Evolutionary conservation across 2,113 vertebrate genomes (phyloP), one percentile per base, ranked within the genome.

Genomic region (Mormoops blainvillei): DNA sequence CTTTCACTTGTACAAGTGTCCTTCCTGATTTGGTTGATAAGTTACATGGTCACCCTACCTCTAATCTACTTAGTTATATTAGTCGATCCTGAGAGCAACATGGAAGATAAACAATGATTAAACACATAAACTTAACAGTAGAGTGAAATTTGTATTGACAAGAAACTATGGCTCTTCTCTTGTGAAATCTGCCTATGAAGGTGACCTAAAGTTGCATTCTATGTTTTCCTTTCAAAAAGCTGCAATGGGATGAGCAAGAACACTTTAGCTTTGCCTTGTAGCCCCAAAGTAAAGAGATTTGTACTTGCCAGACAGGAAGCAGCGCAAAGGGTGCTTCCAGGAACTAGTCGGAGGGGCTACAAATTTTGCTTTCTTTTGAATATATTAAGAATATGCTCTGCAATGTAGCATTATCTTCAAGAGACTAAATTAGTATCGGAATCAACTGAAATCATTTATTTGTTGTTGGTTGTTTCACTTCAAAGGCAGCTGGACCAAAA

Each of bases 401-500:
- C 48, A 77, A 74, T 50, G 45, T 71, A 54, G 12, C 74, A 18
- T 74, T 83, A 87, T 68, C 50, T 52, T 80, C 65, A 87, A 87
- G 70, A 93, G 11, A 87, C 1, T 48, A 15, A 90, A 68, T 56
- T 38, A 76, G 19, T 89, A 92, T 83, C 41, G 61, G n/a, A 83
- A 91, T 67, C 58, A 88, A 91, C 36, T 88, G 33, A 81, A 93
- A 81, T n/a, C 26, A 85, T 36, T 4, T 87, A 52, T 58, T 85
- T 85, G n/a, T 74, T 90, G 18, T 58, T 54, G 74, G 26, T 4
- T 87, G 24, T 63, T 87, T 92, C n/a, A n/a, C 43, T 86, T 92
- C n/a, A 45, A 89, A 89, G n/a, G 56, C 13, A 96, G 80, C 58
- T 80, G 38, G 88, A 10, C 50, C 56, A 94, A 95, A 96, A 89